phyloP scores from a whole-genome alignment of 2,113 vertebrate species.

The Lophochroa leadbeateri region DNA sequence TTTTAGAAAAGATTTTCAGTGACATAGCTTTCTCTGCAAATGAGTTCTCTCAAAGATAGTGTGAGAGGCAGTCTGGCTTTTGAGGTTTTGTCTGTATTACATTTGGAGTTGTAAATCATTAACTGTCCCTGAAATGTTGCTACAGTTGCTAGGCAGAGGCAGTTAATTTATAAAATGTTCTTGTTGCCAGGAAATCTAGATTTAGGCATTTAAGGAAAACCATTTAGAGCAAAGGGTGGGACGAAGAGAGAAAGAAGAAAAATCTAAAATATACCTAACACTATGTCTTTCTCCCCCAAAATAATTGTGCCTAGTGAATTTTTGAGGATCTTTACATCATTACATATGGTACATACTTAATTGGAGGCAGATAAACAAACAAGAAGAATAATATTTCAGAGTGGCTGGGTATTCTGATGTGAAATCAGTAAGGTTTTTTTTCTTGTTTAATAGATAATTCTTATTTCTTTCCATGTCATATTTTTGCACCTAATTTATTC shows the following conservation, averaged over 20 bases:
- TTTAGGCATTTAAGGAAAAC: neutral
- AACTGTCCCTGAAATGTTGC: slow-evolving; percentile 20
- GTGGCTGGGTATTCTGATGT: neutral
- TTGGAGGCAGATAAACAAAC: neutral
- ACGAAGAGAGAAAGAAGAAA: neutral
- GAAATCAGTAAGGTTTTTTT: neutral
- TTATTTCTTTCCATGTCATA: neutral
- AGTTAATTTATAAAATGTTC: slow-evolving; percentile 3
- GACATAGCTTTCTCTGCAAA: neutral
- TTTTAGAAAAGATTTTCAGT: neutral
- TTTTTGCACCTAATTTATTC: neutral
- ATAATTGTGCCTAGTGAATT: neutral
- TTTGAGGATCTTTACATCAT: neutral
- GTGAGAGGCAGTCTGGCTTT: neutral
- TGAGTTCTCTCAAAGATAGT: slow-evolving; percentile 3
- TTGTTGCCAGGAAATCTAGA: neutral
- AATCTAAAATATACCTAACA: neutral
- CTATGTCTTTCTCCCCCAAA: neutral
- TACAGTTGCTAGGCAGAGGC: slow-evolving; percentile 25
- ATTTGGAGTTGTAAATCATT: slow-evolving; percentile 27
- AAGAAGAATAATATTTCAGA: neutral
- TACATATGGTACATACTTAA: neutral
- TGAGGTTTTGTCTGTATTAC: neutral
- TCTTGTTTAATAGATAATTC: neutral
- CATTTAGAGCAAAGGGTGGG: neutral